These are phyloP conservation scores for Lagocephalus sceleratus DNA, from an alignment of 2,797 vertebrate species.

Conservation along the genomic window DNA sequence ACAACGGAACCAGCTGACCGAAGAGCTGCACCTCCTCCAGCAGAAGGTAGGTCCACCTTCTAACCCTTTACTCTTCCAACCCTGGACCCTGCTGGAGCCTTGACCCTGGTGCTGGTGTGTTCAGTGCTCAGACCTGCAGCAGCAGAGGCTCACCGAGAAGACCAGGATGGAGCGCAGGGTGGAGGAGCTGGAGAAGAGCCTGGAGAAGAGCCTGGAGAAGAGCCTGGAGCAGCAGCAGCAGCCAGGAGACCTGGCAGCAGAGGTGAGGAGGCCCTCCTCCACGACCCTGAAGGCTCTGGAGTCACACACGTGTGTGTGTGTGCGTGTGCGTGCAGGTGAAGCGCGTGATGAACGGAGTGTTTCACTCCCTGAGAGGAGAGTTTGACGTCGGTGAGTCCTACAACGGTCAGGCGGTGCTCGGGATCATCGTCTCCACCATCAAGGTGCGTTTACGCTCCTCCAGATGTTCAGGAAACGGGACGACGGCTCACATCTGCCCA, in stretches of 20 bases:
- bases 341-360: conserved; percentile 95
- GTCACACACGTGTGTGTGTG: no score
- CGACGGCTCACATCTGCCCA: no score
- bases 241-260: conserved; percentile 74
- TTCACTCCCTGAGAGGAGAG: conserved; percentile 87
- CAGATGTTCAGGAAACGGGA: no score
- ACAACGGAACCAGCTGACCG: conserved; percentile 68
- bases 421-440: conserved; percentile 85
- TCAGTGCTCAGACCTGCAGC: conserved; percentile 79
- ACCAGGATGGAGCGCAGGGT: conserved; percentile 67
- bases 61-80: no score
- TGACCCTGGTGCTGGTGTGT: conserved; percentile 17
- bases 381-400: conserved; percentile 87
- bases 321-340: conserved; percentile 80
- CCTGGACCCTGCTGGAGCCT: no score
- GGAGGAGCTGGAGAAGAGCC: conserved; percentile 58
- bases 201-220: conserved; percentile 58
- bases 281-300: no score
- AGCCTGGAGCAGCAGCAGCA: conserved; percentile 42
- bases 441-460: no score
- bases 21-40: conserved; percentile 75
- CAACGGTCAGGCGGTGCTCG: conserved; percentile 81
- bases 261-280: no score
- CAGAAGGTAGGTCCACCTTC: conserved; percentile 70
- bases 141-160: conserved; percentile 57